phyloP scores from a whole-genome alignment of 2,113 vertebrate species.

The Connochaetes taurinus region DNA sequence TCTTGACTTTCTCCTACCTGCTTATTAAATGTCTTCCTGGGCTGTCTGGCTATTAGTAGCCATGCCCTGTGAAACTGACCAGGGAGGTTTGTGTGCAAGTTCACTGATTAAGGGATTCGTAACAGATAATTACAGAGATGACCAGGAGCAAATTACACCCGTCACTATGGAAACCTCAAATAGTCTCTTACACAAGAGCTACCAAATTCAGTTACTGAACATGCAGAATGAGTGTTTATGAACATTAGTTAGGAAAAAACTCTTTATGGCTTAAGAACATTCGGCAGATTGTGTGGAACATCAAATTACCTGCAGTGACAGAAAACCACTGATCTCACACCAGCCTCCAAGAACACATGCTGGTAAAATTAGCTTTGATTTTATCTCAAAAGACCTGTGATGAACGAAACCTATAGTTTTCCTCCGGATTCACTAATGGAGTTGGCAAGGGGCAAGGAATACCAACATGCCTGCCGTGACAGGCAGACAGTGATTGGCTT shows the following conservation, averaged over 20 bases:
- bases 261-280: background rate
- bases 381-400: background rate
- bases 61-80: no score
- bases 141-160: background rate
- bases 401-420: background rate
- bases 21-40: background rate
- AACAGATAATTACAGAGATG: background rate
- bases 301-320: background rate
- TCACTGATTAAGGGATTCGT: no score
- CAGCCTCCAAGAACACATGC: background rate
- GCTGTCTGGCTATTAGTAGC: background rate
- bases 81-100: no score
- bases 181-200: no score
- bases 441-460: background rate
- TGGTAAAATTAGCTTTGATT: background rate
- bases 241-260: background rate
- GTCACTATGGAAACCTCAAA: background rate
- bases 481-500: background rate
- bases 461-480: accelerated
- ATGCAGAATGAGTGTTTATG: background rate
- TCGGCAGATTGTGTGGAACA: background rate
- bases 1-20: background rate
- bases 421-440: background rate
- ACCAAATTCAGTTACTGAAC: background rate
- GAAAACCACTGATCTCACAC: background rate